A percentile compares a stretch with the other conserved stretches of the same genome.
These are phyloP conservation scores for Aethes cnicana DNA, from an alignment of 2,888 invertebrate species.

Conservation along the genomic window DNA sequence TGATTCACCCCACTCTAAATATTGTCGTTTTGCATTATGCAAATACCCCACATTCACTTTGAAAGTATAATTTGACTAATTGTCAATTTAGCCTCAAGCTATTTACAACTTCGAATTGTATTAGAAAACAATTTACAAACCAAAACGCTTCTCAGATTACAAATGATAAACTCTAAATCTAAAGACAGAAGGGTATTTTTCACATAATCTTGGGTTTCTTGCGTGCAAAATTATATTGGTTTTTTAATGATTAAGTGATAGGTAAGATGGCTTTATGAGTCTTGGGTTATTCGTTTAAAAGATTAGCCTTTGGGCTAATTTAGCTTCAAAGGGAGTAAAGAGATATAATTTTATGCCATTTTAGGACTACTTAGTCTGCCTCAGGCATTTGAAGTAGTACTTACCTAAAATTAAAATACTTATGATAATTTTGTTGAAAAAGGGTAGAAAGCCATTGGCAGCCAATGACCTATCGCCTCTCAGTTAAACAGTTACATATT, in stretches of 20 bases:
- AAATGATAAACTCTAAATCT: neutral
- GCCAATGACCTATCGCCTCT: too few species aligned
- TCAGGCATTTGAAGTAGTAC: neutral
- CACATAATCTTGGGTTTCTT: neutral
- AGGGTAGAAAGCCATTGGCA: too few species aligned
- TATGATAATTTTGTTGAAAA: too few species aligned
- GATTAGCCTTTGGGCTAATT: conserved; percentile 37
- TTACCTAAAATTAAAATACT: too few species aligned
- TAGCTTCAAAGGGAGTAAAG: conserved; percentile 39
- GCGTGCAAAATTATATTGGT: neutral
- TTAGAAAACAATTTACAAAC: conserved; percentile 14
- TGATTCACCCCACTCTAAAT: conserved; percentile 36
- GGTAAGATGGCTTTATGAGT: conserved; percentile 28
- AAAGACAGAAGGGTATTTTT: neutral
- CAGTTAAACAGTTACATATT: too few species aligned
- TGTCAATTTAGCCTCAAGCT: conserved; percentile 44
- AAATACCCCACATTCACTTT: conserved; percentile 39
- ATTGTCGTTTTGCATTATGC: conserved; percentile 42
- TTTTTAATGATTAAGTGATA: conserved; percentile 22
- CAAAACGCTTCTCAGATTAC: neutral
- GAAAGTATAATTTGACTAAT: conserved; percentile 47
- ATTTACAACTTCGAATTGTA: conserved; percentile 34
- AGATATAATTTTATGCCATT: conserved; percentile 36
- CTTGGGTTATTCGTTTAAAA: conserved; percentile 29
- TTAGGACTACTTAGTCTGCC: neutral